Evolutionary conservation across 2,797 vertebrate genomes (phyloP).

Genomic region (Myripristis murdjan): DNA sequence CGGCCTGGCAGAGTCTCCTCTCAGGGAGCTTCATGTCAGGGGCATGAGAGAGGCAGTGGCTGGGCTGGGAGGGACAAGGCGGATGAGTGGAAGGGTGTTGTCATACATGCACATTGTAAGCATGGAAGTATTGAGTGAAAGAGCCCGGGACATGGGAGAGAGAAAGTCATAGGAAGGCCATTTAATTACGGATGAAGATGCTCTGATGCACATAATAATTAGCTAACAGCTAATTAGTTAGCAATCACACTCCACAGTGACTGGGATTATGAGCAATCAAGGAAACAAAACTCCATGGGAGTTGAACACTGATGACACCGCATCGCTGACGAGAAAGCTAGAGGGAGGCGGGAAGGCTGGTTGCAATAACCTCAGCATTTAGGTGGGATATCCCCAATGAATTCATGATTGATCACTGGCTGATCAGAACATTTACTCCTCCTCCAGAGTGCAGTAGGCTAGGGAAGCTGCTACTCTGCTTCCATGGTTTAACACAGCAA

Average conservation of each 20-base stretch:
- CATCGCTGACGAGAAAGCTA: conserved; percentile 36
- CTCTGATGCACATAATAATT: conserved; percentile 71
- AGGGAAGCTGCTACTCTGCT: conserved; percentile 45
- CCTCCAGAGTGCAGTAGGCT: conserved; percentile 41
- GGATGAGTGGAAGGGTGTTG: conserved; percentile 42
- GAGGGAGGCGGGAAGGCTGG: conserved; percentile 21
- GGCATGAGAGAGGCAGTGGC: conserved; percentile 47
- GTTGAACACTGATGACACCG: conserved; percentile 54
- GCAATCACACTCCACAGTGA: conserved; percentile 50
- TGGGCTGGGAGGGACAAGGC: not conserved
- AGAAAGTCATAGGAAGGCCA: conserved; percentile 27
- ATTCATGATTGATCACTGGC: conserved; percentile 32
- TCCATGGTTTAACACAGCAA: conserved; percentile 36
- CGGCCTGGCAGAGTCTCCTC: conserved; percentile 59
- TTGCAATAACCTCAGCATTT: conserved; percentile 43
- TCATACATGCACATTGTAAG: conserved; percentile 35
- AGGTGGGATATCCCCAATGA: conserved; percentile 40
- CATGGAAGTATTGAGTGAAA: no score
- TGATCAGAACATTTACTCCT: conserved; percentile 57
- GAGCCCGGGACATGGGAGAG: conserved; percentile 6
- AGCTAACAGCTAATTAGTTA: conserved; percentile 68
- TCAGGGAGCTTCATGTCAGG: conserved; percentile 73
- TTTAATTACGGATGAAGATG: conserved; percentile 64
- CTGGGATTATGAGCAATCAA: conserved; percentile 57
- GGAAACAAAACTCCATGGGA: conserved; percentile 57